A percentile compares a stretch with the other conserved stretches of the same genome.
Conservation (phyloP, 2,113 vertebrate genomes). For the Geothlypis trichas region DNA sequence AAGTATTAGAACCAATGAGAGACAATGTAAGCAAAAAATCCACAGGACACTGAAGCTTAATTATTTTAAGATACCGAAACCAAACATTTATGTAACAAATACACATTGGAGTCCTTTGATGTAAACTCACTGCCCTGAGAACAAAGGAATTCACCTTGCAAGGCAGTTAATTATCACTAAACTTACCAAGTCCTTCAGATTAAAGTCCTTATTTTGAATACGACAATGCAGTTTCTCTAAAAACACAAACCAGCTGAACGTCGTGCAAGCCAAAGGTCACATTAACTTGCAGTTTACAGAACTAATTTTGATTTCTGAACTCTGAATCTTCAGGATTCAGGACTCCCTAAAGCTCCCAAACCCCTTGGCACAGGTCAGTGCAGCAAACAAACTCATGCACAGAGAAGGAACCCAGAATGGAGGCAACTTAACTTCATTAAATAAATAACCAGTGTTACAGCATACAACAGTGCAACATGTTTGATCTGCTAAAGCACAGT, state of each 20-base stretch:
- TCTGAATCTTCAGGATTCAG: neutral
- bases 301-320: neutral
- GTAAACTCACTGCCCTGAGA: neutral
- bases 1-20: neutral
- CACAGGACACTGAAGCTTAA: neutral
- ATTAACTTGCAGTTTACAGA: neutral
- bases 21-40: neutral
- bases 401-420: neutral
- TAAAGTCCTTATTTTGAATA: neutral
- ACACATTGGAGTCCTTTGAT: neutral
- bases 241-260: neutral
- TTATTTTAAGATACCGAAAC: neutral
- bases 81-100: neutral
- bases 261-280: neutral
- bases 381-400: neutral
- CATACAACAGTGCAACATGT: accelerated
- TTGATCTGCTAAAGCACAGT: neutral
- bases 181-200: neutral
- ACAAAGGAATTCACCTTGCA: neutral
- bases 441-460: neutral
- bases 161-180: neutral
- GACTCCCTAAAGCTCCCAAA: neutral
- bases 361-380: neutral
- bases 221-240: neutral
- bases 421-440: neutral